phyloP scores from a whole-genome alignment of 1,140 invertebrate species.

The Drosophila gunungcola region DNA sequence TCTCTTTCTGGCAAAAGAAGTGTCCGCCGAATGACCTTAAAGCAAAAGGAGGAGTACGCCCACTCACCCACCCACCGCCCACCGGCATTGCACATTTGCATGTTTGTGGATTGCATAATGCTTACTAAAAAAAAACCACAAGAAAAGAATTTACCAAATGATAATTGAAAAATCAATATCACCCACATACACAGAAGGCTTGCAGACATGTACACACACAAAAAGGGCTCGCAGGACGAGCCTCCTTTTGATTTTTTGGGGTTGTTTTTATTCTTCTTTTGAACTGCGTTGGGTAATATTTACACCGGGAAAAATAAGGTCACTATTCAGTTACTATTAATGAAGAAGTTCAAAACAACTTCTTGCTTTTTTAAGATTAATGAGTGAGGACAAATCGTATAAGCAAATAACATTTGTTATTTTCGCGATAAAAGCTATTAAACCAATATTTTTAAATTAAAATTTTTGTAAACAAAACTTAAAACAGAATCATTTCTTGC shows the following conservation, averaged over 20 bases:
- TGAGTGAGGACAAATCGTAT: no score
- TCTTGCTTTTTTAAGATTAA: no score
- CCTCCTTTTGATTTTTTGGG: constrained; percentile 64
- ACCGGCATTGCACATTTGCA: constrained; percentile 38
- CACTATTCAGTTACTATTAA: no score
- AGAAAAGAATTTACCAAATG: constrained; percentile 11
- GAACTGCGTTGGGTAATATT: constrained; percentile 7
- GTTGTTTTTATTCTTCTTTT: constrained; percentile 9
- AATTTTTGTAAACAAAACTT: constrained; percentile 10
- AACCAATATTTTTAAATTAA: no score
- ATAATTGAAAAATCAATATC: constrained; percentile 65
- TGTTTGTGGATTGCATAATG: constrained; percentile 52
- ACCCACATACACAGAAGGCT: neutral
- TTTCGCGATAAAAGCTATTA: no score
- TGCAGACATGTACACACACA: constrained; percentile 6
- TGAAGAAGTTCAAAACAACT: no score
- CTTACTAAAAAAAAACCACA: constrained; percentile 10
- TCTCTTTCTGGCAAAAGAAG: constrained; percentile 27
- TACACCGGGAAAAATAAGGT: constrained; percentile 6
- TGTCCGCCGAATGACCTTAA: constrained; percentile 80
- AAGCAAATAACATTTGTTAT: no score
- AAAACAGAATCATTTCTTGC: constrained; percentile 7
- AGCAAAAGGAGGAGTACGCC: constrained; percentile 27
- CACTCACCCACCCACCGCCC: constrained; percentile 16
- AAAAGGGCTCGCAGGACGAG: constrained; percentile 61